Evolutionary conservation across 2,113 vertebrate species (phyloP), one percentile per base, ranked within the genome.

Genomic region (Psephotus haematonotus): DNA sequence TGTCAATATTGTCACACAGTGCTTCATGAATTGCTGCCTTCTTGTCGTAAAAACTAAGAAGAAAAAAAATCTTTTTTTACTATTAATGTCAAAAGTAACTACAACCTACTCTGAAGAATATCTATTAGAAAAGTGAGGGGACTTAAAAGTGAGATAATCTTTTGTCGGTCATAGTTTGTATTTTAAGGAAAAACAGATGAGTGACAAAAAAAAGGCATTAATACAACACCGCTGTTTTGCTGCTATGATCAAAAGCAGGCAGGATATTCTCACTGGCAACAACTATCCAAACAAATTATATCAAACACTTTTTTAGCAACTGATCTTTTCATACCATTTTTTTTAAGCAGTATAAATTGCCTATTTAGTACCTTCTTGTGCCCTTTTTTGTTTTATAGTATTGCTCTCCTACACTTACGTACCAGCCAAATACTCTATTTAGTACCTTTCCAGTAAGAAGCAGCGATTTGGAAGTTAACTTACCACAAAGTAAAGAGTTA

Each of bases 1-100:
- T 99, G 97, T 99, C 99, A 23, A 99, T 74, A 65, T 99, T 99
- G 92, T 99, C 99, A 53, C 99, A 99, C 82, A 99, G 97, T 2
- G 99, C 99, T 88, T 97, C 97, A 6, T 99, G 99, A 22, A 99
- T 89, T 2, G 98, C 96, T 1, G 94, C 82, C 97, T 99, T 99
- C 98, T 97, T 99, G 81, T 98, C 96, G 1, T 96, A 98, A 96
- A 99, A 99, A 86, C 99, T 99, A 93, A 67, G 82, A 85, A 84
- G 18, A 83, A 80, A 86, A 43, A 43, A 92, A 60, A 20, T 19
- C 35, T 20, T 39, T 44, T 24, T 37, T 88, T 75, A 82, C 29
- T 63, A 44, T 28, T 60, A 19, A 25, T 28, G 35, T 57, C 44
- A 91, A 88, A 96, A 88, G 18, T 50, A 55, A 7, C 63, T 64